These are phyloP conservation scores for Arctopsyche grandis DNA, from an alignment of 1,140 invertebrate species.

Conservation along the genomic window DNA sequence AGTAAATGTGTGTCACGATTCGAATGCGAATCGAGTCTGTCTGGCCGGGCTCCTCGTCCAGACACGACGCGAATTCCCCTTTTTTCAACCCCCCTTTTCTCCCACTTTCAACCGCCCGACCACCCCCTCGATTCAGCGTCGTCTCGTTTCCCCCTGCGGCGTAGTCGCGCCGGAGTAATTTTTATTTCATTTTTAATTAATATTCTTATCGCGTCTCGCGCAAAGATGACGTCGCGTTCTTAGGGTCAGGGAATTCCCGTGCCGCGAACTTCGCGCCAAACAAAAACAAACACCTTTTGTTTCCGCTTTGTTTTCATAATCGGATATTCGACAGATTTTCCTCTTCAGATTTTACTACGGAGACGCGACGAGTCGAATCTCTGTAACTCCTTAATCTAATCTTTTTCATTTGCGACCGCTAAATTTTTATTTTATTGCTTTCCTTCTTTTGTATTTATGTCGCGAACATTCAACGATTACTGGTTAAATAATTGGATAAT, in stretches of 20 bases:
- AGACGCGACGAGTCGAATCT: no score
- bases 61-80: neutral
- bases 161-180: slow-evolving; percentile 36
- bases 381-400: no score
- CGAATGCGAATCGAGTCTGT: neutral
- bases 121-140: neutral
- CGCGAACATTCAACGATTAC: no score
- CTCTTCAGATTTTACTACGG: no score
- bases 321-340: no score
- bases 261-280: neutral
- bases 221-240: neutral
- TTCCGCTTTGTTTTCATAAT: neutral
- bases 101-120: neutral
- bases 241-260: slow-evolving; percentile 1
- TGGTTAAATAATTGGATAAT: no score
- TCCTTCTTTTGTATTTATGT: no score
- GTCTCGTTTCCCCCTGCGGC: neutral
- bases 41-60: neutral
- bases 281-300: slow-evolving; percentile 23
- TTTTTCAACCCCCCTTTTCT: slow-evolving; percentile 1
- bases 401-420: no score
- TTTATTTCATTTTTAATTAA: slow-evolving; percentile 49
- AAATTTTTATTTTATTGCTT: no score
- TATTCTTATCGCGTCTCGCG: slow-evolving; percentile 47
- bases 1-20: slow-evolving; percentile 8